Conservation (phyloP, 2,797 vertebrate genomes). For the Urocyon cinereoargenteus region DNA sequence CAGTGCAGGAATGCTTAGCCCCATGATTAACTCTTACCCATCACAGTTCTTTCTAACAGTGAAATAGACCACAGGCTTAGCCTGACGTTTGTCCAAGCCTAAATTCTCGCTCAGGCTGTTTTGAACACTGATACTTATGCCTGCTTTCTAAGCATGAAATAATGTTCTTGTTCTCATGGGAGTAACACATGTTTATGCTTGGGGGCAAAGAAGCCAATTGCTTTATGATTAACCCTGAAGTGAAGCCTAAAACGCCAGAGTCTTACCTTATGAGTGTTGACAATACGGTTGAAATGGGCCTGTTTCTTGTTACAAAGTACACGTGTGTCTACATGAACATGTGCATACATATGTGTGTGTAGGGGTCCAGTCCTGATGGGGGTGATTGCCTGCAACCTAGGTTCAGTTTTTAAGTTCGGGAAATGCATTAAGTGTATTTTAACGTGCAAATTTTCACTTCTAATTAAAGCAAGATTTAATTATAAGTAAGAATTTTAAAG, state of each 20-base stretch:
- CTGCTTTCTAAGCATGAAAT: slow-evolving; percentile 91
- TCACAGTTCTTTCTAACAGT: slow-evolving; percentile 89
- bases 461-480: slow-evolving; percentile 78
- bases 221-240: slow-evolving; percentile 86
- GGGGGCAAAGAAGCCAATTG: slow-evolving; percentile 86
- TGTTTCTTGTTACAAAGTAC: slow-evolving; percentile 85
- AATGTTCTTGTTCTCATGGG: slow-evolving; percentile 89
- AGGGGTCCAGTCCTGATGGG: slow-evolving; percentile 78
- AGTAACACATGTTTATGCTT: slow-evolving; percentile 90
- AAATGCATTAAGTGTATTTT: slow-evolving; percentile 76
- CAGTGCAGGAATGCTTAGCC: slow-evolving; percentile 91
- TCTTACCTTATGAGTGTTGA: slow-evolving; percentile 84
- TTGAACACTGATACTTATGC: slow-evolving; percentile 88
- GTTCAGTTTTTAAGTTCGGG: slow-evolving; percentile 72
- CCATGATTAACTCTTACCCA: slow-evolving; percentile 90
- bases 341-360: slow-evolving; percentile 84
- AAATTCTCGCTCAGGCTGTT: slow-evolving; percentile 88
- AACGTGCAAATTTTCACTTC: slow-evolving; percentile 73
- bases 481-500: slow-evolving; percentile 82
- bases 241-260: slow-evolving; percentile 84
- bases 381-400: slow-evolving; percentile 79
- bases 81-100: slow-evolving; percentile 86
- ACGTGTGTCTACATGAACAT: slow-evolving; percentile 83
- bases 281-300: slow-evolving; percentile 83
- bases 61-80: slow-evolving; percentile 88